These are phyloP conservation scores for Varanus komodoensis DNA, from an alignment of 2,113 vertebrate genomes.

Conservation along the genomic window DNA sequence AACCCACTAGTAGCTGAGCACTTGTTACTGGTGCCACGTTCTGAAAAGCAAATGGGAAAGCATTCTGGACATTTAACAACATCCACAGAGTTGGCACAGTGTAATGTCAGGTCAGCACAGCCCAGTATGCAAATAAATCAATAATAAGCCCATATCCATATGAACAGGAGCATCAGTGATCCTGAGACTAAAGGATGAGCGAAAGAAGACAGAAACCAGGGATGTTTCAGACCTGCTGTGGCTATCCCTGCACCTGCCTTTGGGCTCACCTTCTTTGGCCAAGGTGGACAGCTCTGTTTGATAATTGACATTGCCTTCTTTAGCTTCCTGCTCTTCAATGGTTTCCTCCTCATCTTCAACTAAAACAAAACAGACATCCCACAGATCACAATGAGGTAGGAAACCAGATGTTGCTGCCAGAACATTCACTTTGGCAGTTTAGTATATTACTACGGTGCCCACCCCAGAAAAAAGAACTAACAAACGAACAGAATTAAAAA, in stretches of 20 bases:
- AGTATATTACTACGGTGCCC: background rate
- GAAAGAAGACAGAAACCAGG: background rate
- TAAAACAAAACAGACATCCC: conserved; percentile 52
- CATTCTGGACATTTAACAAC: background rate
- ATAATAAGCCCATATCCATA: conserved; percentile 20
- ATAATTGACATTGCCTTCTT: conserved; percentile 85
- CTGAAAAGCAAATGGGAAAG: background rate
- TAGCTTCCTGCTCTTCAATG: conserved; percentile 89
- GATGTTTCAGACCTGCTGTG: background rate
- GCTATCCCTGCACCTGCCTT: background rate
- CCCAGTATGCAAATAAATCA: conserved; percentile 11
- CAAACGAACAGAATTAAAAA: background rate
- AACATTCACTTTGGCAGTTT: background rate
- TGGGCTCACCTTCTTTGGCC: conserved; percentile 72
- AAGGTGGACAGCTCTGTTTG: conserved; percentile 85
- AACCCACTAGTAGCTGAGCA: no score
- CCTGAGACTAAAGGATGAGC: background rate
- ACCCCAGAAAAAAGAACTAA: background rate
- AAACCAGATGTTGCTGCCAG: background rate
- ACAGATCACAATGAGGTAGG: background rate
- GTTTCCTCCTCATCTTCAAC: conserved; percentile 90
- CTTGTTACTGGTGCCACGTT: background rate
- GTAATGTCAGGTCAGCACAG: background rate
- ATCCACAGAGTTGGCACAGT: rapidly evolving
- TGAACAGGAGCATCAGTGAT: background rate